Conservation (phyloP, 2,888 invertebrate species). For the Argyresthia goedartella region DNA sequence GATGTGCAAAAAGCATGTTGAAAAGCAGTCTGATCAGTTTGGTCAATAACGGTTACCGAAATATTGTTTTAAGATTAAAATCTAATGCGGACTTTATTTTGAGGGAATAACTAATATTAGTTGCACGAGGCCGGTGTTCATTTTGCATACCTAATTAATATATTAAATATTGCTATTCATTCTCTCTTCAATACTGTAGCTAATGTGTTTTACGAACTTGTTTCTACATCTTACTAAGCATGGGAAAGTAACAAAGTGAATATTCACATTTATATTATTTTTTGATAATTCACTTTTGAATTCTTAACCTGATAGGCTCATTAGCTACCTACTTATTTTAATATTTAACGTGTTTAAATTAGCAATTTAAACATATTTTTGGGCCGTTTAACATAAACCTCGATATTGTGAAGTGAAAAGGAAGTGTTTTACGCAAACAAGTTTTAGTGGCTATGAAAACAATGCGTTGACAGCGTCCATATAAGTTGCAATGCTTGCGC, state of each 20-base stretch:
- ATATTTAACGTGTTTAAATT: neutral
- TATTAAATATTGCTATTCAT: constrained; percentile 6
- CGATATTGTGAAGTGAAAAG: too few species aligned
- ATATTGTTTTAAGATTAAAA: constrained; percentile 5
- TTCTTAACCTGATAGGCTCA: neutral
- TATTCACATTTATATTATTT: neutral
- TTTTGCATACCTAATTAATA: constrained; percentile 6
- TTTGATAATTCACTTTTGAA: neutral
- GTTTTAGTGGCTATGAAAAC: neutral
- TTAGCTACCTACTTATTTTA: neutral
- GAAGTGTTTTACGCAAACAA: too few species aligned
- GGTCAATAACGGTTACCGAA: constrained; percentile 1
- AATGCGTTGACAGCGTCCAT: neutral
- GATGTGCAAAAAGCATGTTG: neutral
- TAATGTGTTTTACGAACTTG: constrained; percentile 8
- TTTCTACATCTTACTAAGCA: constrained; percentile 19
- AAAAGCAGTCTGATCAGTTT: constrained; percentile 1
- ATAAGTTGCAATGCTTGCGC: constrained; percentile 13
- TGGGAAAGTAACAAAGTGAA: neutral
- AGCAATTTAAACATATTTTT: neutral
- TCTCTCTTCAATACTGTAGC: neutral
- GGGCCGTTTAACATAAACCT: neutral
- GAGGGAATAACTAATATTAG: constrained; percentile 6
- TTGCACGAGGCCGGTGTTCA: constrained; percentile 3
- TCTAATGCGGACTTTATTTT: neutral